Evolutionary conservation across 2,113 vertebrate genomes (phyloP).

Genomic region (Phainopepla nitens): DNA sequence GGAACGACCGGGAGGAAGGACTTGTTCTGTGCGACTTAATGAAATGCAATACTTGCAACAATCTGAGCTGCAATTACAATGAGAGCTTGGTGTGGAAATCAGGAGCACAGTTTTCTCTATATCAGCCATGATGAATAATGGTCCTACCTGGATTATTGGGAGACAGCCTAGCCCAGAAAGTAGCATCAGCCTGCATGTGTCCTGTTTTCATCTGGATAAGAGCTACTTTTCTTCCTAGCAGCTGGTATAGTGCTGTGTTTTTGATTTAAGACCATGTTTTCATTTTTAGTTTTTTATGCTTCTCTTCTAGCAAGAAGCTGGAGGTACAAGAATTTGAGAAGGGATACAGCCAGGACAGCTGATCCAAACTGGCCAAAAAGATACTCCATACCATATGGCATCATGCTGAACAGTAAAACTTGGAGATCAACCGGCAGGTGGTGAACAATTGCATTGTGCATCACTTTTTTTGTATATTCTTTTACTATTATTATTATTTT

Average conservation of each 20-base stretch:
- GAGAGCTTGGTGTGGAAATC: neutral
- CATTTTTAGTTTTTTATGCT: neutral
- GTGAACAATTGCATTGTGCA: neutral
- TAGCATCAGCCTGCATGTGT: neutral
- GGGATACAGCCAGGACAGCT: neutral
- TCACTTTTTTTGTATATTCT: neutral
- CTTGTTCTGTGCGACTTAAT: neutral
- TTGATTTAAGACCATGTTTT: neutral
- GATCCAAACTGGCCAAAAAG: neutral
- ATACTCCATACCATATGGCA: neutral
- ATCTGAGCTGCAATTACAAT: neutral
- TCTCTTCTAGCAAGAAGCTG: neutral
- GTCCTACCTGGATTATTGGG: neutral
- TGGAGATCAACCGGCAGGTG: neutral
- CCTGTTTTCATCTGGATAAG: neutral
- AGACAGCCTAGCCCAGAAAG: neutral
- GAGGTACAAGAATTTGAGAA: neutral
- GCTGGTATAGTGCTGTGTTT: neutral
- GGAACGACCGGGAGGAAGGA: neutral
- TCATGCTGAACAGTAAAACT: neutral
- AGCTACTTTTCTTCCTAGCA: neutral
- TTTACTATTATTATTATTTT: neutral
- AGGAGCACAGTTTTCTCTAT: neutral
- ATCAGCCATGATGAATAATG: neutral
- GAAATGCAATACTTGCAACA: neutral